Conservation (phyloP, 2,797 vertebrate genomes). For the Chelmon rostratus region DNA sequence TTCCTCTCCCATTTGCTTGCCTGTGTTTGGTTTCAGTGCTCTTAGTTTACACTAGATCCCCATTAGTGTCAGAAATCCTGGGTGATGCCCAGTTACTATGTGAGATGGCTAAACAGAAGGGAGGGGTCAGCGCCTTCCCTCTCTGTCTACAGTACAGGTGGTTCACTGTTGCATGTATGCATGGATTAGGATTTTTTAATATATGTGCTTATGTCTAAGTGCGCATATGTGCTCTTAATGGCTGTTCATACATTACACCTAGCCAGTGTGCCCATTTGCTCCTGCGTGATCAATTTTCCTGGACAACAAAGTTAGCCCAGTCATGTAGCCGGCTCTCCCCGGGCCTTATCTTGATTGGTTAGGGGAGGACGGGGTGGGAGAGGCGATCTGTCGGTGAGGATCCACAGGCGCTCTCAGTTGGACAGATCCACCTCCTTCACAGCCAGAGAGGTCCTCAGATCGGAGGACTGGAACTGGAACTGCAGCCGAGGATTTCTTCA, state of each 20-base stretch:
- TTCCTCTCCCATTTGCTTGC: constrained; percentile 25
- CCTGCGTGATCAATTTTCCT: constrained; percentile 47
- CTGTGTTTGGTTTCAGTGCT: constrained; percentile 62
- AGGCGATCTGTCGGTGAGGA: constrained; percentile 71
- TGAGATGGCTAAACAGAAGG: constrained; percentile 43
- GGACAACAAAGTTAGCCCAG: constrained; percentile 62
- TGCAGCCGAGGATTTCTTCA: constrained; percentile 6
- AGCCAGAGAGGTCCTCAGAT: constrained; percentile 31
- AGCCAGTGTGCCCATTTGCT: constrained; percentile 1
- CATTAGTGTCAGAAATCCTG: constrained; percentile 73
- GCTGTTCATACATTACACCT: not conserved
- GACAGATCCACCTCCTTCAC: constrained; percentile 45
- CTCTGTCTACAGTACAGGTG: constrained; percentile 15
- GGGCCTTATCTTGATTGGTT: constrained; percentile 83
- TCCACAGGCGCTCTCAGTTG: constrained; percentile 74
- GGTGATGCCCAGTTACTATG: constrained; percentile 55
- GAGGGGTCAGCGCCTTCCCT: not conserved
- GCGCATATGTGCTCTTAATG: not conserved
- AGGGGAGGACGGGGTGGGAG: constrained; percentile 71
- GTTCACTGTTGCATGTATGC: not conserved
- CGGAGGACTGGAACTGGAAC: not conserved
- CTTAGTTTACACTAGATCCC: constrained; percentile 71
- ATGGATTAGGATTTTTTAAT: not conserved
- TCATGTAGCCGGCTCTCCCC: constrained; percentile 50
- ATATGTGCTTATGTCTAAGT: not conserved